Conservation (phyloP, 2,797 vertebrate species). For the Pempheris klunzingeri region DNA sequence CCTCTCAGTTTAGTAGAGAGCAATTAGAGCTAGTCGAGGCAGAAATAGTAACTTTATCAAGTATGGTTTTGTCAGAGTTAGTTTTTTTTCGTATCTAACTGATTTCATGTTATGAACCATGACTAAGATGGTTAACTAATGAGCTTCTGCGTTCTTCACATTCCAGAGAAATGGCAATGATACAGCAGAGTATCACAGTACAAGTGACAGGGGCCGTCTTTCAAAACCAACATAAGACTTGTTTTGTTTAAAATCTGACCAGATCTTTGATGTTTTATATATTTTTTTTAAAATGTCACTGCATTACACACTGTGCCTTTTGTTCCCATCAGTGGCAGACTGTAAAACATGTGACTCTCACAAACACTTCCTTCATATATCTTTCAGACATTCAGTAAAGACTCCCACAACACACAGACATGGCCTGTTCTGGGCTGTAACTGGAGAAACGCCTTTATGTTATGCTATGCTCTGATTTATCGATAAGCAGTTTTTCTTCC, state of each 20-base stretch:
- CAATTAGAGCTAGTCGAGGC: not conserved
- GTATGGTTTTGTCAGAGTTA: not conserved
- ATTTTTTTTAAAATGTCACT: not conserved
- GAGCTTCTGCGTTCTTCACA: conserved; percentile 31
- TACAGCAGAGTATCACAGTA: not conserved
- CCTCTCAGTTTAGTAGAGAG: not conserved
- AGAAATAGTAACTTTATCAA: not conserved
- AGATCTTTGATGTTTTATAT: not conserved
- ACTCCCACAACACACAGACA: not conserved
- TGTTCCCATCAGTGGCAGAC: conserved; percentile 13
- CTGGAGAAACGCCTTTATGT: not conserved
- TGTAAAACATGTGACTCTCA: conserved; percentile 30
- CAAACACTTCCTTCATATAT: not conserved
- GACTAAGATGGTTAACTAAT: conserved; percentile 8
- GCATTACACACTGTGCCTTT: conserved; percentile 5
- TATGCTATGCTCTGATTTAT: not conserved
- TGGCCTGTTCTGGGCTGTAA: not conserved
- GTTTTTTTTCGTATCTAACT: not conserved
- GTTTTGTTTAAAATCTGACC: not conserved
- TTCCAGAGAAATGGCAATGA: conserved; percentile 4
- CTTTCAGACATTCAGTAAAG: not conserved
- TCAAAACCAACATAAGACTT: not conserved
- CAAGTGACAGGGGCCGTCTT: not conserved
- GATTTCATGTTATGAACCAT: conserved; percentile 18
- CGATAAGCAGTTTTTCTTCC: not conserved